A percentile compares a stretch with the other conserved stretches of the same genome.
phyloP scores from a whole-genome alignment of 2,888 invertebrate genomes.

The Micropterix aruncella region DNA sequence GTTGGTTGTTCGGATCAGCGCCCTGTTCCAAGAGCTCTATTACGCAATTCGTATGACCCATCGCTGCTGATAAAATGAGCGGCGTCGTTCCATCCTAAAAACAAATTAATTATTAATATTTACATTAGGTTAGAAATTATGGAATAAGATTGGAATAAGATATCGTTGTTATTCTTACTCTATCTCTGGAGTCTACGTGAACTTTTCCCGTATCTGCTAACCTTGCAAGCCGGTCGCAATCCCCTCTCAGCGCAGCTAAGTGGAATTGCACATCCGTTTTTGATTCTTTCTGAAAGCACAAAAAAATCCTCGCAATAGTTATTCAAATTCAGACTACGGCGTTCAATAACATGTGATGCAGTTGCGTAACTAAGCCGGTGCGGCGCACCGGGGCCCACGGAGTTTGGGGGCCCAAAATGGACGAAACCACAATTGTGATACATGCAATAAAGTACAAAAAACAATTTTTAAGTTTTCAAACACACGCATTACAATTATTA shows the following conservation, averaged over 20 bases:
- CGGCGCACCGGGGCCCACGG: too few relatives aligned
- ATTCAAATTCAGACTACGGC: too few relatives aligned
- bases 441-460: too few relatives aligned
- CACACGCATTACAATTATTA: too few relatives aligned
- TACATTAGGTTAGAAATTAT: neutral
- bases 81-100: constrained; percentile 86
- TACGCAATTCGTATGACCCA: constrained; percentile 81
- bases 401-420: too few relatives aligned
- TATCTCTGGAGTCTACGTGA: constrained; percentile 87
- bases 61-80: constrained; percentile 79
- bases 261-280: constrained; percentile 87
- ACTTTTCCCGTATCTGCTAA: constrained; percentile 87
- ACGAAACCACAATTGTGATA: too few relatives aligned
- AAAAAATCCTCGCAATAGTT: too few relatives aligned
- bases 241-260: constrained; percentile 77
- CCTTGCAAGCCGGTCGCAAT: constrained; percentile 58
- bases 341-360: too few relatives aligned
- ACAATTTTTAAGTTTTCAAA: too few relatives aligned
- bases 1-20: constrained; percentile 72
- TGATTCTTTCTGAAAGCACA: constrained; percentile 80
- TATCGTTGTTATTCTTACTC: constrained; percentile 65
- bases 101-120: constrained; percentile 4
- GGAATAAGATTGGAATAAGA: too few relatives aligned
- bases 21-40: constrained; percentile 79
- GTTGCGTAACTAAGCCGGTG: too few relatives aligned